phyloP scores from a whole-genome alignment of 2,113 vertebrate genomes.

The Ctenodactylus gundi region DNA sequence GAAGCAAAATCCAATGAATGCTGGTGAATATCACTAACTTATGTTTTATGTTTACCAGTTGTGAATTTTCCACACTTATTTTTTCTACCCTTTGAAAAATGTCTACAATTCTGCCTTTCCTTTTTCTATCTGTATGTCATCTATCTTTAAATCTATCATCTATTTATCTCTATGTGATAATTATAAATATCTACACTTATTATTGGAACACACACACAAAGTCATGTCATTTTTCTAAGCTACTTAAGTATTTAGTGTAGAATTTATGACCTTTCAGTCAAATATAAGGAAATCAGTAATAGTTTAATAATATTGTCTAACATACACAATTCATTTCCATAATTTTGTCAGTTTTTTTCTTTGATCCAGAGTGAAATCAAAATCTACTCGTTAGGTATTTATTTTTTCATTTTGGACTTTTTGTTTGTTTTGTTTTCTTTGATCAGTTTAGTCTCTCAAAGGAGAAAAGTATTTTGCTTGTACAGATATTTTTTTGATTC shows the following conservation, averaged over 20 bases:
- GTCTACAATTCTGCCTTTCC: rapidly evolving
- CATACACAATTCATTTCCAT: not conserved
- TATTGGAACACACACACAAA: not conserved
- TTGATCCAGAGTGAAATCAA: not conserved
- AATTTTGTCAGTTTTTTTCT: not conserved
- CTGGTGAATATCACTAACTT: not conserved
- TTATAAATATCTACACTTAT: too few species aligned
- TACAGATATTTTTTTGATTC: too few species aligned
- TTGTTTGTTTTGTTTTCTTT: not conserved
- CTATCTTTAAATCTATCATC: not conserved
- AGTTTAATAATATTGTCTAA: not conserved
- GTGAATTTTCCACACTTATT: not conserved
- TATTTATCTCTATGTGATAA: not conserved
- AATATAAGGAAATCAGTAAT: not conserved
- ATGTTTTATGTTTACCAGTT: not conserved
- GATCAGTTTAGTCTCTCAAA: not conserved
- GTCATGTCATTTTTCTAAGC: not conserved
- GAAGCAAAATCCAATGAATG: not conserved
- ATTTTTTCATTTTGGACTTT: not conserved
- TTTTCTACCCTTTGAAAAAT: not conserved
- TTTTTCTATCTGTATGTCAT: not conserved
- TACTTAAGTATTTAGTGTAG: not conserved
- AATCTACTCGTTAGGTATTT: not conserved
- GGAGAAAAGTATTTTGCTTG: not conserved
- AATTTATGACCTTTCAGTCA: not conserved